Conservation (phyloP, 2,113 vertebrate species). For the Nesogale talazaci region DNA sequence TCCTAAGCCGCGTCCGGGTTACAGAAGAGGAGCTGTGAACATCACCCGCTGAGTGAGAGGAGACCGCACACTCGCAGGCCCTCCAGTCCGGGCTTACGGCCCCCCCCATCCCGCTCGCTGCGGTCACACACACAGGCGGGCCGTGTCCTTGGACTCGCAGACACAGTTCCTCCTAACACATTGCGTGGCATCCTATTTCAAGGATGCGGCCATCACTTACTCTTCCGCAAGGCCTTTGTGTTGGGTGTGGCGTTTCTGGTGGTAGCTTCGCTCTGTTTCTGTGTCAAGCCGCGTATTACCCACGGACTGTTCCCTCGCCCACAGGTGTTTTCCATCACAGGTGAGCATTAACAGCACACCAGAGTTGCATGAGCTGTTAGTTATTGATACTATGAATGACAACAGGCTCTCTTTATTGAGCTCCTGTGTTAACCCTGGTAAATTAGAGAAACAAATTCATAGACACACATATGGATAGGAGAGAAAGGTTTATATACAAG, state of each 20-base stretch:
- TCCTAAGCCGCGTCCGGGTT: background rate
- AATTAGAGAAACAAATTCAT: too few relatives aligned
- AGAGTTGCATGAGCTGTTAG: background rate
- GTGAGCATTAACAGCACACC: background rate
- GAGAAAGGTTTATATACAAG: too few relatives aligned
- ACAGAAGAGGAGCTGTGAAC: background rate
- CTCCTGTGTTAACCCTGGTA: background rate
- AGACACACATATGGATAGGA: too few relatives aligned
- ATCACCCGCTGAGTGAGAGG: too few relatives aligned
- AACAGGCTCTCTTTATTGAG: background rate
- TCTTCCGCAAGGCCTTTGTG: background rate
- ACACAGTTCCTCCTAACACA: too few relatives aligned
- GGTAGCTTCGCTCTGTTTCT: slow-evolving; percentile 29
- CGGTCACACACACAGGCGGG: background rate
- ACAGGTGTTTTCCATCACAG: slow-evolving; percentile 84
- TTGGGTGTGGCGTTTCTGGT: background rate
- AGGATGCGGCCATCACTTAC: slow-evolving; percentile 10
- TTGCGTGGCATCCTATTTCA: background rate
- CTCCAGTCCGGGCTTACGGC: background rate
- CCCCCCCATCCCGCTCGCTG: background rate
- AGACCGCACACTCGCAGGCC: background rate
- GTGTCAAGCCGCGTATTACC: background rate
- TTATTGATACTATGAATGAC: too few relatives aligned
- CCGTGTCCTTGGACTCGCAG: background rate
- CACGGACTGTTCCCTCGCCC: slow-evolving; percentile 81